phyloP scores from a whole-genome alignment of 2,888 invertebrate genomes.

The Nemotelus nigrinus region DNA sequence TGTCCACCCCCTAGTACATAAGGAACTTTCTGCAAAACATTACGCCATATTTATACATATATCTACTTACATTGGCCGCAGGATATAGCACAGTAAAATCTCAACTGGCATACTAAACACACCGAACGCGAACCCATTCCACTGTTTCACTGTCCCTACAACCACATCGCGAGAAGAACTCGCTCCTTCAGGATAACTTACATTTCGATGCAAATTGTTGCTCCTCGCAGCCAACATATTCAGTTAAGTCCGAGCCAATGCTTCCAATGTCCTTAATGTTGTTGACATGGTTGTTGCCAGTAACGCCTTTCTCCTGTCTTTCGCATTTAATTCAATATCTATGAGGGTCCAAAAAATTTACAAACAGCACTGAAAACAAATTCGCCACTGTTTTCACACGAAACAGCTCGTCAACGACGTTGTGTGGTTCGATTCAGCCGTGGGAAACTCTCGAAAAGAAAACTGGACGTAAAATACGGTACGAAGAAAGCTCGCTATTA shows the following conservation, averaged over 20 bases:
- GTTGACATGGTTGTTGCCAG: constrained; percentile 38
- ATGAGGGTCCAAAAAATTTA: constrained; percentile 3
- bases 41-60: no score
- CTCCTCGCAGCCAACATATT: constrained; percentile 1
- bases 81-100: neutral
- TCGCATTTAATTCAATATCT: neutral
- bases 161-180: neutral
- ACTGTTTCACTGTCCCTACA: neutral
- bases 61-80: neutral
- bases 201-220: constrained; percentile 46
- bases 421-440: neutral
- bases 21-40: no score
- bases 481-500: constrained; percentile 19
- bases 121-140: neutral
- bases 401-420: neutral
- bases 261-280: constrained; percentile 27
- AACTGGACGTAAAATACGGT: neutral
- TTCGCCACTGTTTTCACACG: constrained; percentile 4
- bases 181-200: constrained; percentile 26
- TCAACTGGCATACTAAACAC: neutral
- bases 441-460: neutral
- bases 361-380: constrained; percentile 13
- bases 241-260: neutral
- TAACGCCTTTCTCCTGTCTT: constrained; percentile 33
- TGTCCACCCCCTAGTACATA: no score